Evolutionary conservation across 2,888 invertebrate genomes (phyloP).

Genomic region (Campopleginae sp.): DNA sequence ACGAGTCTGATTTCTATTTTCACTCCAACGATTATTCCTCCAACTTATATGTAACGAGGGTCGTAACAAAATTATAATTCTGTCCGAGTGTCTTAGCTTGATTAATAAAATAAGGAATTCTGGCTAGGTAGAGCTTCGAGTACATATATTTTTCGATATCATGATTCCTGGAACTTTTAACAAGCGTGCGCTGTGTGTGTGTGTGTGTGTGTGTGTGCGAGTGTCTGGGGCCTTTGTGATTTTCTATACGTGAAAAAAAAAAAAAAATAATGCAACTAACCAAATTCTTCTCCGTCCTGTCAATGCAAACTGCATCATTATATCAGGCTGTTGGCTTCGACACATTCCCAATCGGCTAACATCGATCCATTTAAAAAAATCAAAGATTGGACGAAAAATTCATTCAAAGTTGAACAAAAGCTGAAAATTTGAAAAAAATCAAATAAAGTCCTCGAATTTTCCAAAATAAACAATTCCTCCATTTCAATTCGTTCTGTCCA

Average conservation of each 20-base stretch:
- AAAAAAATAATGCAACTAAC: too few relatives aligned
- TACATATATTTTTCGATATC: constrained; percentile 13
- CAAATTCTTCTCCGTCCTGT: too few relatives aligned
- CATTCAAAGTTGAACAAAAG: neutral
- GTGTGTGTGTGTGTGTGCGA: too few relatives aligned
- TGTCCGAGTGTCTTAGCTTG: constrained; percentile 17
- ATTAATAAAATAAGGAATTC: constrained; percentile 43
- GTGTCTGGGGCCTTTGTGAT: too few relatives aligned
- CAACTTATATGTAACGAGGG: constrained; percentile 41
- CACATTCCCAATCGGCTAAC: neutral
- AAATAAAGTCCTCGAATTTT: too few relatives aligned
- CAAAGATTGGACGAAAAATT: neutral
- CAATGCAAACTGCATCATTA: too few relatives aligned
- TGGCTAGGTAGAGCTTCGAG: neutral
- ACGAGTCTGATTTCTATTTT: constrained; percentile 55
- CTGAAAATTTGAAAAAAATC: too few relatives aligned
- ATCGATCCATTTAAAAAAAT: neutral
- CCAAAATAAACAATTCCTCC: too few relatives aligned
- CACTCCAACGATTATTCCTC: constrained; percentile 40
- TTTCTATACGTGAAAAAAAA: too few relatives aligned
- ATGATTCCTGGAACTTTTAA: constrained; percentile 29
- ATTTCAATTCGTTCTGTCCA: too few relatives aligned
- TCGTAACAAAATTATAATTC: constrained; percentile 53
- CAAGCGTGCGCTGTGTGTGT: neutral
- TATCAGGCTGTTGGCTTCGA: too few relatives aligned